Percentiles rank a stretch among this genome's conserved stretches.
These are phyloP conservation scores for Nothobranchius kuhntae DNA, from an alignment of 2,113 vertebrate genomes.

Conservation along the genomic window DNA sequence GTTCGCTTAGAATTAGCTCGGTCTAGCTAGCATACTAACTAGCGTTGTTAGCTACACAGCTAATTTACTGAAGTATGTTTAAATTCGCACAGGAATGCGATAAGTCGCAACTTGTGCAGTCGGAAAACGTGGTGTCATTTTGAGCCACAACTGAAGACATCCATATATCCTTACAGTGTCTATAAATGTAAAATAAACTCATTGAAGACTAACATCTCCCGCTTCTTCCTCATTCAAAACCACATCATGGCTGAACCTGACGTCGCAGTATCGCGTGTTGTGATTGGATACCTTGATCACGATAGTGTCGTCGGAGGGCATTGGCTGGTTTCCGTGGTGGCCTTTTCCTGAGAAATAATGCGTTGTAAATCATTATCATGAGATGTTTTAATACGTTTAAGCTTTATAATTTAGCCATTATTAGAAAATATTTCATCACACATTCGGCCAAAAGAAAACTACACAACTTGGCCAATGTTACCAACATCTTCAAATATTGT, in stretches of 20 bases:
- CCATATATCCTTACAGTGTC: constrained; percentile 28
- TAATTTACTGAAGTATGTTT: constrained; percentile 66
- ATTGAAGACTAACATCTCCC: constrained; percentile 79
- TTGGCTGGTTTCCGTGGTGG: constrained; percentile 34
- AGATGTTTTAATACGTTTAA: no score
- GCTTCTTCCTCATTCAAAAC: constrained; percentile 88
- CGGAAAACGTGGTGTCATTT: constrained; percentile 42
- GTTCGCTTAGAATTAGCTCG: constrained; percentile 40
- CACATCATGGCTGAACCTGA: constrained; percentile 82
- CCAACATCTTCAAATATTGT: no score
- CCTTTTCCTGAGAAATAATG: not conserved
- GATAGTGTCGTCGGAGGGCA: constrained; percentile 27
- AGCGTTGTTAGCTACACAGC: constrained; percentile 63
- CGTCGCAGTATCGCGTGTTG: constrained; percentile 25
- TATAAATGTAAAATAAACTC: constrained; percentile 69
- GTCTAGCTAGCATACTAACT: constrained; percentile 63
- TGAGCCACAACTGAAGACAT: constrained; percentile 26
- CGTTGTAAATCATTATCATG: no score
- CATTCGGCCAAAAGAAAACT: no score
- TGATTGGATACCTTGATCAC: constrained; percentile 66
- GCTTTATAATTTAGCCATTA: no score
- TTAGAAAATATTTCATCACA: no score
- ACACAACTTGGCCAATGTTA: no score
- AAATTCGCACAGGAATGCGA: constrained; percentile 46
- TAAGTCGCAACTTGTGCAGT: constrained; percentile 45